Evolutionary conservation across 2,113 vertebrate genomes (phyloP).

Genomic region (Seriola aureovittata): DNA sequence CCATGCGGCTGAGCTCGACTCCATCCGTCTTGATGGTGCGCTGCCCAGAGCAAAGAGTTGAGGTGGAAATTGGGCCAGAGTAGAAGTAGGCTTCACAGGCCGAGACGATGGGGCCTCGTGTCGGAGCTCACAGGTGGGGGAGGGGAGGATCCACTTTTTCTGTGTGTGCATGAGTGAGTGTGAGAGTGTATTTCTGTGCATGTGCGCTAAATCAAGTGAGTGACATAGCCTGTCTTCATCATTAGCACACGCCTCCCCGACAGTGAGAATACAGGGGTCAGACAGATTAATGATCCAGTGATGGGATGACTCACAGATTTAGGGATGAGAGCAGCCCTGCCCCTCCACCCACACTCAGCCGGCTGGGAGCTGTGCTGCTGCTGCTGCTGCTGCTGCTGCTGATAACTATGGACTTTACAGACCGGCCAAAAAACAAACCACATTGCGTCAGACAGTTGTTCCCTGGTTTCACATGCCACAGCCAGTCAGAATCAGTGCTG

Average conservation of each 20-base stretch:
- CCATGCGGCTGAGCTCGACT: conserved; percentile 52
- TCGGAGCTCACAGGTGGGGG: conserved; percentile 61
- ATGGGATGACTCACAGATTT: conserved; percentile 74
- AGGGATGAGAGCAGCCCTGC: conserved; percentile 57
- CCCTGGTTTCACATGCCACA: conserved; percentile 57
- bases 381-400: conserved; percentile 19
- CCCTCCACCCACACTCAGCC: conserved; percentile 57
- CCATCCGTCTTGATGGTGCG: conserved; percentile 51
- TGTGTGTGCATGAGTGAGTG: conserved; percentile 13
- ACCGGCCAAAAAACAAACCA: conserved; percentile 32
- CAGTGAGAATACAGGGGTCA: conserved; percentile 67
- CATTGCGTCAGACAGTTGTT: conserved; percentile 58
- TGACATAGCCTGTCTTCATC: conserved; percentile 53
- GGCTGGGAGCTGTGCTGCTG: conserved; percentile 45
- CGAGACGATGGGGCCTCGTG: conserved; percentile 43
- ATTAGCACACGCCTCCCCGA: conserved; percentile 66
- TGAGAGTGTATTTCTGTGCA: conserved; percentile 12
- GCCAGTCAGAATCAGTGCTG: conserved; percentile 37
- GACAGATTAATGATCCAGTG: conserved; percentile 74
- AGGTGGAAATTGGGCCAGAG: conserved; percentile 68
- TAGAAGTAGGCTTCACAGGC: conserved; percentile 46
- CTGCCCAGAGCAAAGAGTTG: conserved; percentile 57
- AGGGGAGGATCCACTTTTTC: conserved; percentile 49
- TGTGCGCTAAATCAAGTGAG: conserved; percentile 53
- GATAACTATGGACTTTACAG: conserved; percentile 44